Evolutionary conservation across 2,888 invertebrate genomes (phyloP).

Genomic region (Dendrolimus houi): DNA sequence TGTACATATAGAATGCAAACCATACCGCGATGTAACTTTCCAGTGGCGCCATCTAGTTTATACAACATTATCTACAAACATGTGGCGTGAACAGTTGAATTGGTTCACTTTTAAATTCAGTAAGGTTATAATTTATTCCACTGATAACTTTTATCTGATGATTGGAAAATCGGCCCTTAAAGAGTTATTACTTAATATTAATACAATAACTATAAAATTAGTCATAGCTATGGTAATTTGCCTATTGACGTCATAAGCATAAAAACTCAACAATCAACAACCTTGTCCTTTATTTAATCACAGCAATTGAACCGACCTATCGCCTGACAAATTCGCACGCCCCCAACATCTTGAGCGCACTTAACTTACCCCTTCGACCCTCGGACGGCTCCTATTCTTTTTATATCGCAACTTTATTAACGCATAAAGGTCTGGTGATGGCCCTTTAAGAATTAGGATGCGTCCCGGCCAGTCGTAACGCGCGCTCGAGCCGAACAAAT

Average conservation of each 20-base stretch:
- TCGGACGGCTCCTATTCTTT: slow-evolving; percentile 71
- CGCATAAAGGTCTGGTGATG: slow-evolving; percentile 75
- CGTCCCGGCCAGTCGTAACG: slow-evolving; percentile 56
- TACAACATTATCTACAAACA: no score
- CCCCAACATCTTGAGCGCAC: slow-evolving; percentile 72
- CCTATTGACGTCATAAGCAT: slow-evolving; percentile 25
- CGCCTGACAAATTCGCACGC: slow-evolving; percentile 73
- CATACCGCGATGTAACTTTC: no score
- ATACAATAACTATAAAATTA: no score
- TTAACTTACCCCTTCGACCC: slow-evolving; percentile 74
- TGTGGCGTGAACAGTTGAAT: no score
- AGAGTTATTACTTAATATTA: no score
- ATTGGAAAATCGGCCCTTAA: no score
- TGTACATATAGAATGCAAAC: no score
- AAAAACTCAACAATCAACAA: slow-evolving; percentile 22
- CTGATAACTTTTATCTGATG: no score
- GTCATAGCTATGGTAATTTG: slow-evolving; percentile 2
- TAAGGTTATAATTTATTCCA: no score
- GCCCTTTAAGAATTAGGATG: slow-evolving; percentile 75
- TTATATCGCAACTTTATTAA: slow-evolving; percentile 77
- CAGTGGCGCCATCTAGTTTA: no score
- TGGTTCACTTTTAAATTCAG: no score
- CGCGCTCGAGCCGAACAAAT: slow-evolving; percentile 66
- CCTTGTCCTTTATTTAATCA: slow-evolving; percentile 67
- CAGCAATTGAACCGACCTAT: slow-evolving; percentile 63